phyloP scores from a whole-genome alignment of 2,888 invertebrate species.

The Nephrocerus scutellatus region DNA sequence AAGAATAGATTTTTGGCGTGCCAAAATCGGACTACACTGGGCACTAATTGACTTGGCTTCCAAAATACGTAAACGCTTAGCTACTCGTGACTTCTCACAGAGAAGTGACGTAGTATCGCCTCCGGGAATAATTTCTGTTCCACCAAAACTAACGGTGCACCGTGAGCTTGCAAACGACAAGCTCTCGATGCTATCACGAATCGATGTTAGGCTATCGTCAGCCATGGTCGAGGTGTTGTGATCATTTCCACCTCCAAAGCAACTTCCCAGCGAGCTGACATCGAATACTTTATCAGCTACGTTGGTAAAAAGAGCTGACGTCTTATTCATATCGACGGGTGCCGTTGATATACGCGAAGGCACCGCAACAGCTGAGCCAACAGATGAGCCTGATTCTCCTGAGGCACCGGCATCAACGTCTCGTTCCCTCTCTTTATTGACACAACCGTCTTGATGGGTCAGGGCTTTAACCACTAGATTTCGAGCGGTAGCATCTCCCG shows the following conservation, averaged over 20 bases:
- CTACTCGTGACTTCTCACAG: conserved; percentile 31
- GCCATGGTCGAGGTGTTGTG: conserved; percentile 43
- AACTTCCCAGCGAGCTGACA: conserved; percentile 30
- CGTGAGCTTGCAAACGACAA: conserved; percentile 45
- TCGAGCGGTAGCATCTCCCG: conserved; percentile 22
- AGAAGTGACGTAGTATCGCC: conserved; percentile 32
- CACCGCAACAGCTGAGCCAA: conserved; percentile 9
- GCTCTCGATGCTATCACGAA: conserved; percentile 43
- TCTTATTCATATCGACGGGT: too few relatives aligned
- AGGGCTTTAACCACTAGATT: conserved; percentile 41
- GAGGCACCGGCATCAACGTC: conserved; percentile 28
- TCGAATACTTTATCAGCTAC: conserved; percentile 22
- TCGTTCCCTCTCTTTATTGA: too few relatives aligned
- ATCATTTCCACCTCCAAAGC: conserved; percentile 36
- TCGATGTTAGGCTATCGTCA: conserved; percentile 43
- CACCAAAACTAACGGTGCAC: conserved; percentile 43
- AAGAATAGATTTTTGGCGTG: too few relatives aligned
- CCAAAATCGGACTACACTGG: conserved; percentile 45
- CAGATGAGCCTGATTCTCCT: conserved; percentile 17
- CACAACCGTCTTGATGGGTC: conserved; percentile 33
- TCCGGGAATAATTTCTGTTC: conserved; percentile 35
- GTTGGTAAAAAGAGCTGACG: too few relatives aligned
- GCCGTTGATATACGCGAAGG: neutral
- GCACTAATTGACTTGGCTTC: conserved; percentile 48
- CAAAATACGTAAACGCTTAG: conserved; percentile 40